Evolutionary conservation across 2,113 vertebrate species (phyloP).

Genomic region (Hoplias malabaricus): DNA sequence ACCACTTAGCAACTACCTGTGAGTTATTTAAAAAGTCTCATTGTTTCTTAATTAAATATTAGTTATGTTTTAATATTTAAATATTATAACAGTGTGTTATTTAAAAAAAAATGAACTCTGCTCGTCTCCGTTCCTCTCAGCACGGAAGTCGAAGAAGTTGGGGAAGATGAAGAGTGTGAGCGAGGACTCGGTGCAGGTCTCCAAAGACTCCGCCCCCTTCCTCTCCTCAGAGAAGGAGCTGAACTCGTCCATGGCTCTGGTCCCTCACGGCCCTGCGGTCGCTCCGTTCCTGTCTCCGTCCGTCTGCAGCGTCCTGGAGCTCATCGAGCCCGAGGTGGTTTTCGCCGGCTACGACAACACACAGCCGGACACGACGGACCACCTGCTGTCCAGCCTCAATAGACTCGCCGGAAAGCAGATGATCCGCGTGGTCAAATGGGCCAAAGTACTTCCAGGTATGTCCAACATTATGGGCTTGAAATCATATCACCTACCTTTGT

Average conservation of each 20-base stretch:
- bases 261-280: slow-evolving; percentile 82
- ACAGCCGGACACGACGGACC: slow-evolving; percentile 88
- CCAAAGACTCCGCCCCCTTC: slow-evolving; percentile 81
- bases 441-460: slow-evolving; percentile 99
- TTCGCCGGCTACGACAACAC: slow-evolving; percentile 92
- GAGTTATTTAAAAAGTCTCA: no score
- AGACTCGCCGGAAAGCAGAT: slow-evolving; percentile 97
- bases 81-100: no score
- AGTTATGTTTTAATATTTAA: no score
- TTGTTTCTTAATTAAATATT: no score
- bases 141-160: slow-evolving; percentile 96
- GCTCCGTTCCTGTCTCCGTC: slow-evolving; percentile 88
- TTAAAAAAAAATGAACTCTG: no score
- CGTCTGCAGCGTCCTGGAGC: slow-evolving; percentile 89
- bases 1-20: no score
- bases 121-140: slow-evolving; percentile 64
- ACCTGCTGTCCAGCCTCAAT: slow-evolving; percentile 96
- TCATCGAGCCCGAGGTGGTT: slow-evolving; percentile 93
- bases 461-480: no score
- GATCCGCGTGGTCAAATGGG: slow-evolving; percentile 99
- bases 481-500: no score
- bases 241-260: slow-evolving; percentile 79
- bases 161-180: slow-evolving; percentile 93
- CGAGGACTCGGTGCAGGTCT: slow-evolving; percentile 85
- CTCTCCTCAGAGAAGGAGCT: slow-evolving; percentile 86